A percentile compares a stretch with the other conserved stretches of the same genome.
Conservation (phyloP, 2,888 invertebrate species). For the Cantharis rufa region DNA sequence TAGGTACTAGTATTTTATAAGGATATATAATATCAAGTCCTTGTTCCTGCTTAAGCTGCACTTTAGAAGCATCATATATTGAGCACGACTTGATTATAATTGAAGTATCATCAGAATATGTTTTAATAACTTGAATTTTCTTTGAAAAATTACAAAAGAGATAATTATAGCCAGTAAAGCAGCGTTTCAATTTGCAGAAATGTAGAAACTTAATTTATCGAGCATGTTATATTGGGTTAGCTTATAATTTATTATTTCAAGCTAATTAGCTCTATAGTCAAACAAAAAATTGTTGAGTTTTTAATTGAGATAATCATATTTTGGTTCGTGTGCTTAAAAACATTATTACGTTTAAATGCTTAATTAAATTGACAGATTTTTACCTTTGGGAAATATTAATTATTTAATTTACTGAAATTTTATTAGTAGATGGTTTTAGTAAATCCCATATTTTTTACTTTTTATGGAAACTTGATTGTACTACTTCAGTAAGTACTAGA, state of each 20-base stretch:
- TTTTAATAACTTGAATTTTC: background rate
- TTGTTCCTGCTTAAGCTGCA: background rate
- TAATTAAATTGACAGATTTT: background rate
- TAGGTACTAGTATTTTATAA: background rate
- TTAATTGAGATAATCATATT: background rate
- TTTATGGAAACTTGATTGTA: no score
- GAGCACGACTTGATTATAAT: background rate
- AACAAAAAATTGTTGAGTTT: background rate
- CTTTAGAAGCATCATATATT: background rate
- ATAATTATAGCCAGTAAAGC: background rate
- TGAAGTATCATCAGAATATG: background rate
- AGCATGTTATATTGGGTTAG: no score
- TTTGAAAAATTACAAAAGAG: background rate
- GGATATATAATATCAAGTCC: background rate
- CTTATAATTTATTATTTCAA: background rate
- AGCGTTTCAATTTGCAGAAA: no score
- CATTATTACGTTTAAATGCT: background rate
- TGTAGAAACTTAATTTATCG: no score
- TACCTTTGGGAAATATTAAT: background rate
- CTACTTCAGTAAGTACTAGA: no score
- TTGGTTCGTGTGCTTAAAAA: background rate
- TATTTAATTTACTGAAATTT: background rate
- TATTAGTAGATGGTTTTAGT: no score
- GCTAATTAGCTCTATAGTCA: background rate
- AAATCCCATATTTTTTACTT: no score